Percentiles rank a stretch among this genome's conserved stretches.
Evolutionary conservation across 2,113 vertebrate species (phyloP).

Genomic region (Antigone vipio): DNA sequence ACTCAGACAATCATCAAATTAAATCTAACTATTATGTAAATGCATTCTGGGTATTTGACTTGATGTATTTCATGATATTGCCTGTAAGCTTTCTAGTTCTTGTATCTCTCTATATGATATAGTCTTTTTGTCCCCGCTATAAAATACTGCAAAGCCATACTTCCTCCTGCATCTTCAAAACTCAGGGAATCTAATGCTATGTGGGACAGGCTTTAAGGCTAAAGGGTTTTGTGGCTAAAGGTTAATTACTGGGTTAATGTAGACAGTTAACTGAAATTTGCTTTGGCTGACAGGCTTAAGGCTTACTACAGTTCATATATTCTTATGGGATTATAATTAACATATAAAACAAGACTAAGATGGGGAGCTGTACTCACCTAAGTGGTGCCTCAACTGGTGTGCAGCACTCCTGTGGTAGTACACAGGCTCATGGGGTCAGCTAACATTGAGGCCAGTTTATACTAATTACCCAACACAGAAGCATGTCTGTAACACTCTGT

Average conservation of each 20-base stretch:
- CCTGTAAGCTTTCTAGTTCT: background rate
- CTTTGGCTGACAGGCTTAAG: background rate
- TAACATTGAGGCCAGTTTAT: background rate
- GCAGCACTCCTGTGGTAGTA: background rate
- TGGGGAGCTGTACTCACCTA: background rate
- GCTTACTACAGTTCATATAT: background rate
- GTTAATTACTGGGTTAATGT: background rate
- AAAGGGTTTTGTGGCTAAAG: background rate
- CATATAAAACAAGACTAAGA: background rate
- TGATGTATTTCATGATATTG: background rate
- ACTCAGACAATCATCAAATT: background rate
- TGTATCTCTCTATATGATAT: background rate
- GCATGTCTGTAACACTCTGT: background rate
- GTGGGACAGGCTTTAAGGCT: background rate
- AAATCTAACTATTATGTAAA: slow-evolving; percentile 20
- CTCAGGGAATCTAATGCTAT: background rate
- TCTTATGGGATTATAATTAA: background rate
- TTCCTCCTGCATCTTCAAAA: background rate
- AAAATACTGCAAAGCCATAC: background rate
- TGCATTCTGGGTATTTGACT: background rate
- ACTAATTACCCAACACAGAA: background rate
- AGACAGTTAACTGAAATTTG: background rate
- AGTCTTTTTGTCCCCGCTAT: background rate
- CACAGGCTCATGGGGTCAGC: background rate
- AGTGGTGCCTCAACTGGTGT: background rate